Percentiles rank a stretch among this genome's conserved stretches.
Evolutionary conservation across 1,140 invertebrate genomes (phyloP).

Genomic region (Microplitis mediator): DNA sequence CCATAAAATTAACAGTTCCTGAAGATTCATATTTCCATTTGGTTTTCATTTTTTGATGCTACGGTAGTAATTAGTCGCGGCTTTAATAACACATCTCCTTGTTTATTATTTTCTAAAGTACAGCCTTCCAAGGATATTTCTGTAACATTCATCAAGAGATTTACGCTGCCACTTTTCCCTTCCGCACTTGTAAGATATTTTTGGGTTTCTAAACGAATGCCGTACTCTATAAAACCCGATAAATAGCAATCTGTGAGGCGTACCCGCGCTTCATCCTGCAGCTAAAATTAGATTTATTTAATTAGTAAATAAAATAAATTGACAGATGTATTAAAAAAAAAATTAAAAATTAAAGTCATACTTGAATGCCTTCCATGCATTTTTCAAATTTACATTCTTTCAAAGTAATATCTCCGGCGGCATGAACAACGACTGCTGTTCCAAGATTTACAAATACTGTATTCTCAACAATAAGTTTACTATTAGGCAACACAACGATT

Average conservation of each 20-base stretch:
- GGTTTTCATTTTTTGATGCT: slow-evolving; percentile 37
- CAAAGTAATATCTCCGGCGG: slow-evolving; percentile 43
- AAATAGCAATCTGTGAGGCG: slow-evolving; percentile 44
- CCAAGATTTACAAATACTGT: slow-evolving; percentile 51
- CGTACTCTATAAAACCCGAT: slow-evolving; percentile 49
- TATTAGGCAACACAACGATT: slow-evolving; percentile 51
- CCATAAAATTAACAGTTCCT: neutral
- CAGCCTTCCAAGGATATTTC: slow-evolving; percentile 49
- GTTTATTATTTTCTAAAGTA: slow-evolving; percentile 46
- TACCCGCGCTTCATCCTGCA: slow-evolving; percentile 45
- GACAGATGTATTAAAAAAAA: neutral
- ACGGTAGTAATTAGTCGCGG: slow-evolving; percentile 29
- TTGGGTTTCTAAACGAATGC: slow-evolving; percentile 51
- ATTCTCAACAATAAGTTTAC: slow-evolving; percentile 48
- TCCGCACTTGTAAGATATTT: slow-evolving; percentile 39
- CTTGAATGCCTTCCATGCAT: slow-evolving; percentile 53
- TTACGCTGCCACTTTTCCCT: slow-evolving; percentile 37
- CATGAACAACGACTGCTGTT: slow-evolving; percentile 48
- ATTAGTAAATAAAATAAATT: slow-evolving; percentile 9
- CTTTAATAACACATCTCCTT: slow-evolving; percentile 47
- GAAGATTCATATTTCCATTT: slow-evolving; percentile 24
- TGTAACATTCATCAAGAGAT: slow-evolving; percentile 42
- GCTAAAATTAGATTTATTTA: slow-evolving; percentile 33
- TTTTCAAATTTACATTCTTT: slow-evolving; percentile 48
- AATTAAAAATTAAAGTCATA: slow-evolving; percentile 37